Evolutionary conservation across 2,888 invertebrate species (phyloP), one percentile per base, ranked within the genome.

Genomic region (Drosophila leonis): DNA sequence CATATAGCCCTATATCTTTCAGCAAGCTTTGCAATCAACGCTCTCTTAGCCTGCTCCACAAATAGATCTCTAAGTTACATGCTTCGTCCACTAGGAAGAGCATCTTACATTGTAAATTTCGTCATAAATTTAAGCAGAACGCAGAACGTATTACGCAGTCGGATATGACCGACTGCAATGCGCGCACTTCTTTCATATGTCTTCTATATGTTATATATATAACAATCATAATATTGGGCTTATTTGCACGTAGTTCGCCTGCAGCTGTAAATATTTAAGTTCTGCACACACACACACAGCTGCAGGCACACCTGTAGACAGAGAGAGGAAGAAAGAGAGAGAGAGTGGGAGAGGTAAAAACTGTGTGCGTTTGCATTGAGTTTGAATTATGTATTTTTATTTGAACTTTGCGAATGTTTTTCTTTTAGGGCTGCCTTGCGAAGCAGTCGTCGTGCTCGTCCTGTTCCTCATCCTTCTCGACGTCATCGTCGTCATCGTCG

Each of bases 361-460:
- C 15, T 48, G 37, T 59, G 37, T 56, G 56, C 57, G 68, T 68
- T 73, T 75, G 68, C 68, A 78, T 78, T 78, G 66, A 71, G 64
- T 70, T 80, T 82, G 71, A 78, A 82, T 78, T 76, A 78, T 78
- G 64, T 56, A 78, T 78, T 78, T 75, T 71, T 80, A 70, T 80
- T 77, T 65, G 75, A 71, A 63, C 63, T 78, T 75, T 55, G 62
- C 70, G 63, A 54, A 71, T 65, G 49, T 24, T 56, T 31, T 55
- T 24, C 42, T n/a, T 52, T 60, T 42, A 13, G 18, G 18, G 7
- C 7, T 49, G 18, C 49, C 49, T 49, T 18, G 31, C 31, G 31
- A 31, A 12, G 18, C 4, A 20, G 20, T 33, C 49, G 10, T 4
- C 18, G 13, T 1, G 4, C 10, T 10, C 29, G 6, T 41, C 12